These are phyloP conservation scores for Cantharis rufa DNA, from an alignment of 2,888 invertebrate species.

Conservation along the genomic window DNA sequence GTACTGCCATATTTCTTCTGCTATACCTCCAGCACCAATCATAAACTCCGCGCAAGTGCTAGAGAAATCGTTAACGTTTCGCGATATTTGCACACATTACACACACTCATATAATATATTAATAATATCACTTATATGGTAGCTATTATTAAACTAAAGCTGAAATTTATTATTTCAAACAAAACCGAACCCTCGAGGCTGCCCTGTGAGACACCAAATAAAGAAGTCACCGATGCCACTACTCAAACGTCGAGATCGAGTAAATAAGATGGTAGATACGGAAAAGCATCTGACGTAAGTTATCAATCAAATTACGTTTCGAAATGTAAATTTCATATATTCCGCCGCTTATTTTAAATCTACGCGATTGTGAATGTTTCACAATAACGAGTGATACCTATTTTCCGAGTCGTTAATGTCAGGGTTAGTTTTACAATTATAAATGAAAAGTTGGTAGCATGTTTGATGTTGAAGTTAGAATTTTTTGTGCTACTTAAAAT, in stretches of 20 bases:
- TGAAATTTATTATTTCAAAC: not conserved
- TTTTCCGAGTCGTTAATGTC: not conserved
- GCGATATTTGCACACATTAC: constrained; percentile 28
- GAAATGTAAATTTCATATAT: not conserved
- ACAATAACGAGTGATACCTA: not conserved
- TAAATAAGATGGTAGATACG: not conserved
- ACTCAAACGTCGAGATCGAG: not conserved
- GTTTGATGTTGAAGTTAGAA: not conserved
- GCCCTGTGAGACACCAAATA: not conserved
- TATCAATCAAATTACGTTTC: not conserved
- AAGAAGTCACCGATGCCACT: not conserved
- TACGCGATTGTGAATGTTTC: not conserved
- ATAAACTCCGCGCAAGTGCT: constrained; percentile 43
- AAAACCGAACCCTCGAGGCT: not conserved
- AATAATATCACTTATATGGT: not conserved
- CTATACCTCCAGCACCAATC: constrained; percentile 42
- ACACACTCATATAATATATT: not conserved
- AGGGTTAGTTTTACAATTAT: not conserved
- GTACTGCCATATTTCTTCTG: constrained; percentile 38
- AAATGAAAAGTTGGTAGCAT: not conserved
- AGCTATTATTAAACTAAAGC: not conserved
- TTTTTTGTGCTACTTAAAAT: not conserved
- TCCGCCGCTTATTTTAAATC: not conserved
- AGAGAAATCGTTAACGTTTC: constrained; percentile 43
- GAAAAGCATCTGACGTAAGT: not conserved